Conservation (phyloP, 2,888 invertebrate genomes). For the Lycocerus yunnanus region DNA sequence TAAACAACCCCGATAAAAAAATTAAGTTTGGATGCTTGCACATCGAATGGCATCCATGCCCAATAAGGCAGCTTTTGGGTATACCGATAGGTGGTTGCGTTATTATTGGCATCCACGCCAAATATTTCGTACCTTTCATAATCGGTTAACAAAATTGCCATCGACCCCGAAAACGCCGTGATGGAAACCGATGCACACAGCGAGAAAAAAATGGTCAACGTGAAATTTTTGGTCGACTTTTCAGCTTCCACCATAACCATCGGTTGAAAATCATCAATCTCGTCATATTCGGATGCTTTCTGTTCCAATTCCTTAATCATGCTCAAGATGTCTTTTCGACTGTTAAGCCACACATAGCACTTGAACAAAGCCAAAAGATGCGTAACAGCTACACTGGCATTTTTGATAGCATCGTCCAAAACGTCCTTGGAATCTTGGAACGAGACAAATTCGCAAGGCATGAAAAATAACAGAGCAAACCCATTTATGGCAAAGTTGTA, state of each 20-base stretch:
- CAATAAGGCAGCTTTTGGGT: constrained; percentile 35
- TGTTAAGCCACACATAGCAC: constrained; percentile 34
- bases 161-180: constrained; percentile 19
- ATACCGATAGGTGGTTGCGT: constrained; percentile 27
- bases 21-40: constrained; percentile 13
- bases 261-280: constrained; percentile 31
- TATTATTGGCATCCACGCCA: constrained; percentile 1
- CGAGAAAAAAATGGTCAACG: constrained; percentile 7
- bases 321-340: constrained; percentile 31
- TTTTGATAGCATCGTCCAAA: constrained; percentile 36
- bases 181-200: constrained; percentile 14
- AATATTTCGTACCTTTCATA: constrained; percentile 8
- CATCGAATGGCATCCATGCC: constrained; percentile 33
- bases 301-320: constrained; percentile 32
- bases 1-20: constrained; percentile 29
- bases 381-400: constrained; percentile 37
- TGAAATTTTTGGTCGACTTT: constrained; percentile 31
- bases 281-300: constrained; percentile 29
- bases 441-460: constrained; percentile 34
- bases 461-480: constrained; percentile 34
- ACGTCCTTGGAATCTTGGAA: constrained; percentile 23
- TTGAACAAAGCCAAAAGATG: constrained; percentile 35
- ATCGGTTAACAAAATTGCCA: constrained; percentile 16
- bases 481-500: constrained; percentile 27
- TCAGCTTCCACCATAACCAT: constrained; percentile 28